Evolutionary conservation across 1,140 invertebrate genomes (phyloP), one percentile per base, ranked within the genome.

Genomic region (Ceratina calcarata): DNA sequence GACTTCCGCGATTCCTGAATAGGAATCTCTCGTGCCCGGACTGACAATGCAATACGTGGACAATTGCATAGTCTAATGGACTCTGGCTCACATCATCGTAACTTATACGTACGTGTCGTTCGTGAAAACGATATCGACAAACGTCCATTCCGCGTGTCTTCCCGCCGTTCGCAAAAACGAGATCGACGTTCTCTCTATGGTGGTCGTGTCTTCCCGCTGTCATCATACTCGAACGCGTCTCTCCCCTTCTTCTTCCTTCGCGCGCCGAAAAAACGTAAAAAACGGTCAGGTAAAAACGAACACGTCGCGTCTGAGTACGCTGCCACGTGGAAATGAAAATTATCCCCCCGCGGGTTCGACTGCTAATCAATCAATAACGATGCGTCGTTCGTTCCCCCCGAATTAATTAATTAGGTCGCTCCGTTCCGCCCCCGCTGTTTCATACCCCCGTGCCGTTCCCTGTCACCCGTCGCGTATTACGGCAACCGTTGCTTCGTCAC

Each of bases 41-140:
- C 83, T 85, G 83, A 85, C 83, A 85, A 85, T 85, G 83, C 83
- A 83, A 83, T 84, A 80, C 83, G 82, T 84, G 83, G 83, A 85
- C 83, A 85, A 85, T 85, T 85, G 83, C 83, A 85, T 85, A 85
- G 83, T 85, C 83, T 85, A 85, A 85, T 85, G 83, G 83, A 85
- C 37, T 81, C 83, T 70, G 78, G 78, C 82, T 84, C 83, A 85
- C 83, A 85, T 85, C 83, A 85, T 83, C 83, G 83, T 85, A 85
- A 85, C 83, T 85, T 85, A 85, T 85, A 85, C 83, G 83, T 85
- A 81, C 83, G 83, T 85, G 83, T 85, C 83, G 83, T 85, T 85
- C 78, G 83, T 85, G 83, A 84, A 85, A 85, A 85, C 78, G 83
- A 85, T 85, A 85, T 85, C 83, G 83, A 85, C 83, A 85, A 70